phyloP scores from a whole-genome alignment of 92 coral and sea anemone genomes.

The Siderastrea radians region DNA sequence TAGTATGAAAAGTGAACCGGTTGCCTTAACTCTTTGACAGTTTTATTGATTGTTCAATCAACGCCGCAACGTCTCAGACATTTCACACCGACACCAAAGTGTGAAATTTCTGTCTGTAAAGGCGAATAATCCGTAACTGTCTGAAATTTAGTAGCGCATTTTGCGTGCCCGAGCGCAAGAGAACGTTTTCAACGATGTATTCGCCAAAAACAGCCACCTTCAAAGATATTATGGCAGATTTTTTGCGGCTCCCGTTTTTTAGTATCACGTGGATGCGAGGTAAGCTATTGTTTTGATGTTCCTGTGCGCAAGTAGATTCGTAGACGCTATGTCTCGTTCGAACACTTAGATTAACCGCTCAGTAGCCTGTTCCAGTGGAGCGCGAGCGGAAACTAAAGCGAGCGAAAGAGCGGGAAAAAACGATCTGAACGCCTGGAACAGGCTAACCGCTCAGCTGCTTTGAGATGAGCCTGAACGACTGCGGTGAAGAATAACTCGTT shows the following conservation, averaged over 20 bases:
- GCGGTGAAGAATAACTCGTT: background rate
- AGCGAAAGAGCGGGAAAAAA: too few relatives aligned
- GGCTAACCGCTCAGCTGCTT: background rate
- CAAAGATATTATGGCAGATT: background rate
- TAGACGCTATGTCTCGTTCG: conserved; percentile 3
- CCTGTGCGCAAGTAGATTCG: background rate
- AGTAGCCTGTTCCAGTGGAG: too few relatives aligned
- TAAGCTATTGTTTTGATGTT: background rate
- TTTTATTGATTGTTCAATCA: background rate
- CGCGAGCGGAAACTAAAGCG: too few relatives aligned
- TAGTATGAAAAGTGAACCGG: background rate
- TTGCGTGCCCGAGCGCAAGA: background rate
- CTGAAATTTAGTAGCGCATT: background rate
- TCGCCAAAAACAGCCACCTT: background rate
- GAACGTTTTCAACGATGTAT: background rate
- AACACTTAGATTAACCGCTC: background rate
- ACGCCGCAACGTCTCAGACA: background rate
- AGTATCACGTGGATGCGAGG: background rate
- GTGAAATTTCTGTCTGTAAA: conserved; percentile 12
- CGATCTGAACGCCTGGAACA: too few relatives aligned
- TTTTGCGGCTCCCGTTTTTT: background rate
- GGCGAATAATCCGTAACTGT: background rate
- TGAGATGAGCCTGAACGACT: conserved; percentile 9
- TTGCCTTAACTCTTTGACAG: background rate
- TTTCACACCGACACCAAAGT: conserved; percentile 12